These are phyloP conservation scores for Luperina testacea DNA, from an alignment of 2,888 invertebrate species.

Conservation along the genomic window DNA sequence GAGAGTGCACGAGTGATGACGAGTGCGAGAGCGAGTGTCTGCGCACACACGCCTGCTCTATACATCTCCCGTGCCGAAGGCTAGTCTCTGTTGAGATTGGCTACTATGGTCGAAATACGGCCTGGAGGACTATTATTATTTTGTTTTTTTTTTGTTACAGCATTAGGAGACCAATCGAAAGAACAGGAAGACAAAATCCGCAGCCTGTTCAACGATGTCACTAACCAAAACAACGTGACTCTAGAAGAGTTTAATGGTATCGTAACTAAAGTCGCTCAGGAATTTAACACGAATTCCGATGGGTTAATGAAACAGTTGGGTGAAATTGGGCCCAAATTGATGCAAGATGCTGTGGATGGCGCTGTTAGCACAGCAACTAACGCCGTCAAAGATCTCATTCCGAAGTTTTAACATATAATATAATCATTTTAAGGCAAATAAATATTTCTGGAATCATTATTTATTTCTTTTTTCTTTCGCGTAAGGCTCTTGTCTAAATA, in stretches of 20 bases:
- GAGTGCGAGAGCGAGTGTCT: too few relatives aligned
- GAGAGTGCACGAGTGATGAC: too few relatives aligned
- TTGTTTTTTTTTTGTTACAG: conserved; percentile 24
- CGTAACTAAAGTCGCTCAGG: conserved; percentile 66
- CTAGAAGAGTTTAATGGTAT: conserved; percentile 73
- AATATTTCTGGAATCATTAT: background rate
- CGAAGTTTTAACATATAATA: background rate
- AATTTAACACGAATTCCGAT: conserved; percentile 70
- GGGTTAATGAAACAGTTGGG: conserved; percentile 67
- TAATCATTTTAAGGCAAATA: background rate
- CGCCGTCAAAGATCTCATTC: conserved; percentile 10
- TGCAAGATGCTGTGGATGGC: conserved; percentile 64
- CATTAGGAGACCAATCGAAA: background rate
- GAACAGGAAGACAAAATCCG: conserved; percentile 46
- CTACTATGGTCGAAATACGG: too few relatives aligned
- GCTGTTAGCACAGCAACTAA: conserved; percentile 35
- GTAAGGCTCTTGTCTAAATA: too few relatives aligned
- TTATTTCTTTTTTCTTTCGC: background rate
- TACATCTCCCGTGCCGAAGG: too few relatives aligned
- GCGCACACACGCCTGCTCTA: too few relatives aligned
- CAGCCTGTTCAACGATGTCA: conserved; percentile 28
- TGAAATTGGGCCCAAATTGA: conserved; percentile 67
- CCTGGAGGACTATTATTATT: too few relatives aligned
- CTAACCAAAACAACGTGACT: conserved; percentile 59
- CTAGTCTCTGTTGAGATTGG: too few relatives aligned